A percentile compares a stretch with the other conserved stretches of the same genome.
These are phyloP conservation scores for Mus spretus DNA, from an alignment of 2,797 vertebrate genomes.

Conservation along the genomic window DNA sequence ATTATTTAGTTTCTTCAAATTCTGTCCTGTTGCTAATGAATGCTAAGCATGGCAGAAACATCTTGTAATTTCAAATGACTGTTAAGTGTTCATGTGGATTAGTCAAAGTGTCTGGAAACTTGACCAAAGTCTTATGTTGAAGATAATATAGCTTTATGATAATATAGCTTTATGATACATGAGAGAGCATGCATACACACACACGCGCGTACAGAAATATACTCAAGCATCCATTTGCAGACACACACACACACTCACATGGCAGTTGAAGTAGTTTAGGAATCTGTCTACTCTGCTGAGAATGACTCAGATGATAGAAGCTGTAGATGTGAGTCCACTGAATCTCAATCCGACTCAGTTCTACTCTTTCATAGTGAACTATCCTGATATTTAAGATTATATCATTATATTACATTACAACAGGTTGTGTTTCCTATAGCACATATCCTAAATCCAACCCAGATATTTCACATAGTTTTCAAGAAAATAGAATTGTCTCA, in stretches of 20 bases:
- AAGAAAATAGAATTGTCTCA: constrained; percentile 31
- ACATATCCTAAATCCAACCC: not conserved
- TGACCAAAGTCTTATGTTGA: not conserved
- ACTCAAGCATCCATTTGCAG: not conserved
- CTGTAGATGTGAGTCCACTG: not conserved
- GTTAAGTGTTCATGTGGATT: not conserved
- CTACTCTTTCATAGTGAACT: not conserved
- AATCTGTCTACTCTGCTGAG: not conserved
- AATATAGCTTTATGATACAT: not conserved
- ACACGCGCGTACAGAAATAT: not conserved
- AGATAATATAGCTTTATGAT: not conserved
- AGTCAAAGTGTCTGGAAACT: not conserved
- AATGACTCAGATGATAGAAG: not conserved
- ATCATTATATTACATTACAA: not conserved
- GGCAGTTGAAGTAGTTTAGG: not conserved
- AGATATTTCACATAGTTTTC: constrained; percentile 25
- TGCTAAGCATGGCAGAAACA: not conserved
- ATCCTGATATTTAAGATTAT: not conserved
- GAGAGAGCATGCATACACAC: not conserved
- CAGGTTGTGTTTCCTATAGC: not conserved
- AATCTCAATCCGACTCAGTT: not conserved
- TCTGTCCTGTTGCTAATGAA: not conserved
- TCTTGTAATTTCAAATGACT: not conserved
- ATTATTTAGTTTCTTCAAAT: not conserved
- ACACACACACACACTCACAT: not conserved